Evolutionary conservation across 2,113 vertebrate genomes (phyloP).

Genomic region (Anser brachyrhynchus): DNA sequence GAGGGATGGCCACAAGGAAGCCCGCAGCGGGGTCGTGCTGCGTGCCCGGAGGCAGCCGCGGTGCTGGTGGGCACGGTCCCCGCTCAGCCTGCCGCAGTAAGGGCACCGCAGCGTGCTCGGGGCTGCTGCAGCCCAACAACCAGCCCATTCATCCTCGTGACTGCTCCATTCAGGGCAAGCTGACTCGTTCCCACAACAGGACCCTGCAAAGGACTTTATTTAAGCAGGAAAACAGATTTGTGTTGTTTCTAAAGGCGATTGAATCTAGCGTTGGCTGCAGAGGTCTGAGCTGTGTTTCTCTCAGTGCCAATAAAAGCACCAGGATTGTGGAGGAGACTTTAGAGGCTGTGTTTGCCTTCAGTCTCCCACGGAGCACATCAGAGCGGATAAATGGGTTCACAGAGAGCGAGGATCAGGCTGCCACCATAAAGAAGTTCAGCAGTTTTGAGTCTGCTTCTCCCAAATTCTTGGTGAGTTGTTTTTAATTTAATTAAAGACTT

Average conservation of each 20-base stretch:
- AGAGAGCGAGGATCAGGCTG: background rate
- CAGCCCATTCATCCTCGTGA: conserved; percentile 20
- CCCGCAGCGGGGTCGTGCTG: background rate
- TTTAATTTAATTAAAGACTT: background rate
- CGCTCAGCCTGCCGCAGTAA: background rate
- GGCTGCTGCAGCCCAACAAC: conserved; percentile 14
- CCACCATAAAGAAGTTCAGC: background rate
- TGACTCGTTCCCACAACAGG: conserved; percentile 18
- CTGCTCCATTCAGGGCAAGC: conserved; percentile 22
- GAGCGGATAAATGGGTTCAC: background rate
- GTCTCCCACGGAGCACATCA: background rate
- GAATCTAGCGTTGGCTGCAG: background rate
- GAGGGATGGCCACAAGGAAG: background rate
- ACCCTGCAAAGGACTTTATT: conserved; percentile 43
- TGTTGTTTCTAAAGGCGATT: conserved; percentile 35
- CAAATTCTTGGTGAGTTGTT: background rate
- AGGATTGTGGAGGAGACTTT: conserved; percentile 17
- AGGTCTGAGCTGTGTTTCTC: background rate
- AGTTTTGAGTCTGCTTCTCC: background rate
- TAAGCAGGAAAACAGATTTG: conserved; percentile 49
- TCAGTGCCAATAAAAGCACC: background rate
- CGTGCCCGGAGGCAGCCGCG: conserved; percentile 24
- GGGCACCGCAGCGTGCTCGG: background rate
- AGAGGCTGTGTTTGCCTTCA: conserved; percentile 27
- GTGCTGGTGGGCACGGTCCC: background rate